These are phyloP conservation scores for Spilarctia lutea DNA, from an alignment of 2,888 invertebrate species.

Conservation along the genomic window DNA sequence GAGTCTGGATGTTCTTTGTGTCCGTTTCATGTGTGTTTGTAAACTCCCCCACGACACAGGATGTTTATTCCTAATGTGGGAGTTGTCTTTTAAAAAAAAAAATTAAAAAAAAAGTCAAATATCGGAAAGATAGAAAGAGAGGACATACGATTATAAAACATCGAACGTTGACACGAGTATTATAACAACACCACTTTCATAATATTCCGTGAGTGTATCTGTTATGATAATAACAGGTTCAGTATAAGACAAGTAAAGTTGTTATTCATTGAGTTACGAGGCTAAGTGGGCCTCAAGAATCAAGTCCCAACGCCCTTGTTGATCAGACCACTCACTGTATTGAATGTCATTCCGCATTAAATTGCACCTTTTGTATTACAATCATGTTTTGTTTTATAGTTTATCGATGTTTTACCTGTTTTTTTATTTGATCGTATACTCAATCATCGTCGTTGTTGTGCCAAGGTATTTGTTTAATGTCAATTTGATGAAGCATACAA, in stretches of 20 bases:
- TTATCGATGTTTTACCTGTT: conserved; percentile 36
- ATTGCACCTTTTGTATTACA: conserved; percentile 58
- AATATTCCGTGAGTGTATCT: conserved; percentile 22
- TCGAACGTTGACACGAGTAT: conserved; percentile 3
- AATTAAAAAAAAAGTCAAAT: no score
- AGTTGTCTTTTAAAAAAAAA: no score
- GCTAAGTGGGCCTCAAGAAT: conserved; percentile 45
- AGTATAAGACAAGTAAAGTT: conserved; percentile 34
- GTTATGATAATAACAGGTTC: conserved; percentile 42
- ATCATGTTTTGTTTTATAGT: conserved; percentile 43
- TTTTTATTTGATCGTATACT: conserved; percentile 25
- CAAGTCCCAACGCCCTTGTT: conserved; percentile 58
- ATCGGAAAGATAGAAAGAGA: neutral
- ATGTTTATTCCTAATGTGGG: no score
- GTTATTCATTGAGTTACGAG: conserved; percentile 41
- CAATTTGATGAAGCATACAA: conserved; percentile 39
- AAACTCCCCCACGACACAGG: no score
- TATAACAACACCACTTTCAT: conserved; percentile 20
- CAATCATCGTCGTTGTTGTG: conserved; percentile 37
- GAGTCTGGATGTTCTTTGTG: no score
- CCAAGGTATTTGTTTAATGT: conserved; percentile 46
- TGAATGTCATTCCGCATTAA: conserved; percentile 67
- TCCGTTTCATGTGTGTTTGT: no score
- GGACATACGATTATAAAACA: conserved; percentile 5
- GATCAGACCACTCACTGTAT: conserved; percentile 55